A percentile compares a stretch with the other conserved stretches of the same genome.
Conservation (phyloP, 2,888 invertebrate species). For the Microchrysa polita region DNA sequence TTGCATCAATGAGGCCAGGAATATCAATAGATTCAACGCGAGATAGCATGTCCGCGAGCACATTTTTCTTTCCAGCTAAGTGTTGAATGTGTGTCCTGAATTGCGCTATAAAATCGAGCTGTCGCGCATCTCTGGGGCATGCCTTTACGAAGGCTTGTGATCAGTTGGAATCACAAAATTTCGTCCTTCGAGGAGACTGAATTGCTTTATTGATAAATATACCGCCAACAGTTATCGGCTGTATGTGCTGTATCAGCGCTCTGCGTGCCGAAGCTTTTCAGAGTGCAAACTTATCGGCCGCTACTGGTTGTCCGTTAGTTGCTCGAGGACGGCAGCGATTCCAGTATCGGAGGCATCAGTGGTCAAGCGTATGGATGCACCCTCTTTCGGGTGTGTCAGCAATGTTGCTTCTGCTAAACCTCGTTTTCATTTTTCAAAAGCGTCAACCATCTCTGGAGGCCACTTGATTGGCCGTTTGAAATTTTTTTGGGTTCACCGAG, state of each 20-base stretch:
- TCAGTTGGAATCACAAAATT: background rate
- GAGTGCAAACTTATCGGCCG: conserved; percentile 23
- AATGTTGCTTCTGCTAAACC: background rate
- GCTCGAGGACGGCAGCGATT: conserved; percentile 6
- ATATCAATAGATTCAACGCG: too few relatives aligned
- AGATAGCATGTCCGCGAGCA: too few relatives aligned
- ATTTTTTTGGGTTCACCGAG: background rate
- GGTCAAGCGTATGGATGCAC: background rate
- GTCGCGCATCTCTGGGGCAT: background rate
- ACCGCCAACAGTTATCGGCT: conserved; percentile 9
- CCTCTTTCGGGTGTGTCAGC: background rate
- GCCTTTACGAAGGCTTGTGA: background rate
- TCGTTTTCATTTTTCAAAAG: background rate
- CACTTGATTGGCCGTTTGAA: background rate
- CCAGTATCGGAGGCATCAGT: background rate
- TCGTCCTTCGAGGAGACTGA: conserved; percentile 13
- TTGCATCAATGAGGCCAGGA: too few relatives aligned
- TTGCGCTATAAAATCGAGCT: too few relatives aligned
- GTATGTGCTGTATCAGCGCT: too few relatives aligned
- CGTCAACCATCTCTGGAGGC: background rate
- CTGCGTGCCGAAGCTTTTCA: conserved; percentile 4
- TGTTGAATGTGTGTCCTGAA: background rate
- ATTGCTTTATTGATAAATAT: conserved; percentile 16
- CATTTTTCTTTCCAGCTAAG: too few relatives aligned
- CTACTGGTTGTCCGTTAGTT: conserved; percentile 3